Evolutionary conservation across 2,113 vertebrate genomes (phyloP), one percentile per base, ranked within the genome.

Genomic region (Amphilophus citrinellus): DNA sequence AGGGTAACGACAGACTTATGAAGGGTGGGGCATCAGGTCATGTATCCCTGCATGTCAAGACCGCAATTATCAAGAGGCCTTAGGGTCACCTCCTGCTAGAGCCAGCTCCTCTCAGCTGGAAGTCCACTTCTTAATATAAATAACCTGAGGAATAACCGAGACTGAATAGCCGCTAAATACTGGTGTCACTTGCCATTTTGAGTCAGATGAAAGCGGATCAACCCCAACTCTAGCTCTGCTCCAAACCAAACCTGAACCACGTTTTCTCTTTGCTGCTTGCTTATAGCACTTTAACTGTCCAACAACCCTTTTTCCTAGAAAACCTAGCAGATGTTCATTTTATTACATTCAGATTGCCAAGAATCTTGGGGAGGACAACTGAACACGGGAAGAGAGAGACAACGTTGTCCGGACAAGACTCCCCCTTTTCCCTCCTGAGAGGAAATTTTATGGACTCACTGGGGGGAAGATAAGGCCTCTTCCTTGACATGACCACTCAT

Each of bases 291-390:
- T 81, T 66, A 81, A 84, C 79, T 80, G 24, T 78, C 85, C n/a
- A 13, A 78, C 86, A 88, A 88, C 83, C 71, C 61, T 20, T 84
- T 73, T 93, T 92, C 91, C 89, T 93, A 88, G 90, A 94, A 92
- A 93, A 90, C 86, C 27, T 81, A 87, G 82, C 88, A 94, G 94
- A 94, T 93, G 87, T 91, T 93, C 50, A 89, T 85, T 91, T 94
- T 93, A 94, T 94, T 88, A 84, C 57, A 6, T 30, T 76, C 62
- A 18, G 60, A 59, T 78, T 85, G 85, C 91, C 91, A 90, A 93
- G 87, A 91, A 91, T 94, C 93, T 89, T 53, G 22, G 86, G 90
- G 92, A 92, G 86, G 88, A 92, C 84, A 82, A 92, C 39, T 42
- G 79, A 91, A 89, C 87, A 87, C 14, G 80, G 84, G 89, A 92